These are phyloP conservation scores for Pimephales promelas DNA, from an alignment of 2,113 vertebrate species.

Conservation along the genomic window DNA sequence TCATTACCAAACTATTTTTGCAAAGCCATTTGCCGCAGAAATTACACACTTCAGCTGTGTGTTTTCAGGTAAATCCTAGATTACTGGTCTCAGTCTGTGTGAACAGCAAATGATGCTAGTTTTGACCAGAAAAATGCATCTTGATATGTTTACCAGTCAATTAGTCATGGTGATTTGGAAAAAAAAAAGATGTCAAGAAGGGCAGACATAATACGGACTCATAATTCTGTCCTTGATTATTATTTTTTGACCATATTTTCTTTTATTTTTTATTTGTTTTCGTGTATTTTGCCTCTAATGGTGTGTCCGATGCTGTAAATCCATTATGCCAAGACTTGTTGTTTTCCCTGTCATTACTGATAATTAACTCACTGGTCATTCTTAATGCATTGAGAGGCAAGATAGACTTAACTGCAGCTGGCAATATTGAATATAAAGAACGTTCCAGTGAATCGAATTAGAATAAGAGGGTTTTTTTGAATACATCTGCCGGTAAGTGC, in stretches of 20 bases:
- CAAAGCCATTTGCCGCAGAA: neutral
- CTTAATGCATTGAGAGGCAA: constrained; percentile 46
- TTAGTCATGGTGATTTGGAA: neutral
- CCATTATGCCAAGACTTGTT: constrained; percentile 37
- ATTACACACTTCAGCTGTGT: neutral
- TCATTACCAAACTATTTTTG: neutral
- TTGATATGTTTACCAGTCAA: constrained; percentile 5
- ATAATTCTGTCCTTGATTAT: neutral
- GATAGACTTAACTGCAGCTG: constrained; percentile 30
- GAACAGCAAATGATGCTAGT: constrained; percentile 1
- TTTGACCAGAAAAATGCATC: constrained; percentile 6
- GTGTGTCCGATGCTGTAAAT: constrained; percentile 39
- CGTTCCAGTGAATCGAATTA: constrained; percentile 43
- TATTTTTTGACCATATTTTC: neutral
- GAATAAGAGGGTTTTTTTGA: constrained; percentile 18
- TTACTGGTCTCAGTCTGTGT: neutral
- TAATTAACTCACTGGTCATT: constrained; percentile 37
- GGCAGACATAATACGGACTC: neutral
- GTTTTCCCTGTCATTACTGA: constrained; percentile 46
- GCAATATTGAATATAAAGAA: constrained; percentile 35
- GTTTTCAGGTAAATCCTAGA: constrained; percentile 11
- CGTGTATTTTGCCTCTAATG: constrained; percentile 23
- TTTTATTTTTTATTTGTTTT: constrained; percentile 2
- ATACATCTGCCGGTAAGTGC: constrained; percentile 39
- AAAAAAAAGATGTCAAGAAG: constrained; percentile 6